These are phyloP conservation scores for Trichogramma pretiosum DNA, from an alignment of 1,140 invertebrate genomes.

Conservation along the genomic window DNA sequence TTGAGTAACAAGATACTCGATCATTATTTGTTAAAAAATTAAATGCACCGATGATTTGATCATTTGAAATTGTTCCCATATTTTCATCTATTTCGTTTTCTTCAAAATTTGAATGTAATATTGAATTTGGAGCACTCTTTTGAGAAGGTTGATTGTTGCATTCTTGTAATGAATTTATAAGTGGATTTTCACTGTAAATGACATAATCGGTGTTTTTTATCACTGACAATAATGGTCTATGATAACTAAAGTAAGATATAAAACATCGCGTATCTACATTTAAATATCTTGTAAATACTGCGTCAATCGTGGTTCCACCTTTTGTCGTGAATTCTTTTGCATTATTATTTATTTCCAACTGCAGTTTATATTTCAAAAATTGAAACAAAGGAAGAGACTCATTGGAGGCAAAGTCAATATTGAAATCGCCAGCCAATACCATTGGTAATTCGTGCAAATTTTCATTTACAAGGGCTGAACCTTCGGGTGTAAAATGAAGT, in stretches of 20 bases:
- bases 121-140: too few species aligned
- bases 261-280: neutral
- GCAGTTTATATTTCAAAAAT: neutral
- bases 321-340: neutral
- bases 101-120: too few species aligned
- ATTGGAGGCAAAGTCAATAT: neutral
- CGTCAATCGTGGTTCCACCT: neutral
- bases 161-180: too few species aligned
- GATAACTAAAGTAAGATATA: constrained; percentile 10
- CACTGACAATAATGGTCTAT: too few species aligned
- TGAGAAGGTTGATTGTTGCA: too few species aligned
- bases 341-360: constrained; percentile 6
- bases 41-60: too few species aligned
- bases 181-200: too few species aligned
- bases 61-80: too few species aligned
- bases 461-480: neutral
- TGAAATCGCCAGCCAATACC: constrained; percentile 4
- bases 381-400: neutral
- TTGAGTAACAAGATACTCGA: too few species aligned
- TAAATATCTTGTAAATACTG: neutral
- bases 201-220: too few species aligned
- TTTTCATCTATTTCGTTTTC: too few species aligned
- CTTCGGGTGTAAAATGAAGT: neutral
- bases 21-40: too few species aligned
- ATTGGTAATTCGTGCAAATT: neutral